Conservation (phyloP, 2,888 invertebrate genomes). For the Meiosimyza platycephala region DNA sequence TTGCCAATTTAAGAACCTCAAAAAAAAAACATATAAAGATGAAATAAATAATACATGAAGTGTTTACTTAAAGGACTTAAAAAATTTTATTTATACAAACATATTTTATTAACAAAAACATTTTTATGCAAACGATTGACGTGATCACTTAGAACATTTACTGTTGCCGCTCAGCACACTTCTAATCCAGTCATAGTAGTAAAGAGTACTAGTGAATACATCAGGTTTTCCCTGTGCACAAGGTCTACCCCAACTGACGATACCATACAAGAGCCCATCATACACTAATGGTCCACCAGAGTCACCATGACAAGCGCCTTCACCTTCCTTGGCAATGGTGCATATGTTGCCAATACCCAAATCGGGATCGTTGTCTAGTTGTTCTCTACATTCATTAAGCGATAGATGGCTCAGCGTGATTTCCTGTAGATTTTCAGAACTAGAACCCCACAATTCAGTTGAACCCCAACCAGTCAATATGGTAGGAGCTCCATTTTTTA, state of each 20-base stretch:
- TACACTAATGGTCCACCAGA: conserved; percentile 60
- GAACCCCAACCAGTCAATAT: conserved; percentile 75
- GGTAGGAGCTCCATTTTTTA: conserved; percentile 69
- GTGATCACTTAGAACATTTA: conserved; percentile 16
- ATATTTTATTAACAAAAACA: no score
- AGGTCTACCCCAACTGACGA: conserved; percentile 64
- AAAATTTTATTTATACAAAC: no score
- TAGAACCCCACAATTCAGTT: conserved; percentile 64
- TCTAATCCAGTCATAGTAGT: conserved; percentile 57
- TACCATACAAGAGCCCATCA: conserved; percentile 53
- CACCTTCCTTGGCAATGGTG: conserved; percentile 69
- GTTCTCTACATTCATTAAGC: conserved; percentile 66
- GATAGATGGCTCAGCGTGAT: conserved; percentile 69
- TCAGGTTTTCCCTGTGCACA: conserved; percentile 61
- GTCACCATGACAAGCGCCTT: conserved; percentile 67
- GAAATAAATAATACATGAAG: no score
- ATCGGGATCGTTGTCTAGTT: conserved; percentile 66
- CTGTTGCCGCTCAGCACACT: conserved; percentile 44
- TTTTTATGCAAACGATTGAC: no score
- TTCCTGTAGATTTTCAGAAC: conserved; percentile 71
- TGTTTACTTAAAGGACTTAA: no score
- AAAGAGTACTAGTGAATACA: conserved; percentile 53
- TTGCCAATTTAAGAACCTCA: no score
- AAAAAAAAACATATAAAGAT: no score
- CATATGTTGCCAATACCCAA: conserved; percentile 72